Evolutionary conservation across 1,140 invertebrate species (phyloP).

Genomic region (Diprion similis): DNA sequence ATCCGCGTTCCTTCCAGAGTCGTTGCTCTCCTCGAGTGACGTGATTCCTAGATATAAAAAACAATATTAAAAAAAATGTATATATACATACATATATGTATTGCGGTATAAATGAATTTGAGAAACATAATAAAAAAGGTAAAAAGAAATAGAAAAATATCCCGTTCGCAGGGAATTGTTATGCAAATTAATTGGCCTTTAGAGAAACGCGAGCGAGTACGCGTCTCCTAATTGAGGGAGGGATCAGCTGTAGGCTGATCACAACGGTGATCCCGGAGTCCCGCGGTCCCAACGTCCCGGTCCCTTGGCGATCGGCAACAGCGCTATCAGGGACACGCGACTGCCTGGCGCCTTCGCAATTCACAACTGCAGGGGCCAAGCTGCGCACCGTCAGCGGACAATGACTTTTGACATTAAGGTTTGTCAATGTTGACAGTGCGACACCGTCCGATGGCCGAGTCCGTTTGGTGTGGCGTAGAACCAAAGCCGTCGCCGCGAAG

Average conservation of each 20-base stretch:
- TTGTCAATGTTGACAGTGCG: neutral
- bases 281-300: neutral
- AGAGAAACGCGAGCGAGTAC: neutral
- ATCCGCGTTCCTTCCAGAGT: neutral
- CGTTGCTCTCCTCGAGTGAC: neutral
- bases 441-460: no score
- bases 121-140: no score
- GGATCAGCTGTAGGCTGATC: neutral
- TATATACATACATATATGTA: no score
- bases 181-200: neutral
- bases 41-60: neutral
- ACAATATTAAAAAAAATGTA: no score
- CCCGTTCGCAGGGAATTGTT: neutral
- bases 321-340: neutral
- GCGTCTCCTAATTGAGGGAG: neutral
- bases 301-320: neutral
- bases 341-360: neutral
- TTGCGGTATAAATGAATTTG: no score
- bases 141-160: no score
- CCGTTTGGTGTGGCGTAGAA: no score
- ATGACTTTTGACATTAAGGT: slow-evolving; percentile 6
- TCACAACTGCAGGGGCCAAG: neutral
- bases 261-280: neutral
- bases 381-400: neutral
- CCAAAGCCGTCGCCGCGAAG: no score